phyloP scores from a whole-genome alignment of 1,140 invertebrate species.

The Scaptodrosophila lebanonensis region DNA sequence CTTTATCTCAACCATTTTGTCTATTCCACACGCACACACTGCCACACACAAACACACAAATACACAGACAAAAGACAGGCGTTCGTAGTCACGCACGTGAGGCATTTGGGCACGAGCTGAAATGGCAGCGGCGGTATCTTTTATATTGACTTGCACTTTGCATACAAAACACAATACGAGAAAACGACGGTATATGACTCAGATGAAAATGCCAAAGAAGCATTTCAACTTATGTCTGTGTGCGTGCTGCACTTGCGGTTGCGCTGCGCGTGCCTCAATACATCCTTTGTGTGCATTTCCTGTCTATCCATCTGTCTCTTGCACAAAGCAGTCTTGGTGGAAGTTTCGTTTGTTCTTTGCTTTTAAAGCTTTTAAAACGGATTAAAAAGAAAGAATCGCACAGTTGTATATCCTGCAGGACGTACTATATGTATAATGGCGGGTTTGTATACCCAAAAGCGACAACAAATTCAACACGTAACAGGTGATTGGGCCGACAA shows the following conservation, averaged over 20 bases:
- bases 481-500: slow-evolving; percentile 57
- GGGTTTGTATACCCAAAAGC: too few relatives aligned
- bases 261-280: neutral
- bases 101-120: too few relatives aligned
- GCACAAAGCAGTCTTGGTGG: slow-evolving; percentile 29
- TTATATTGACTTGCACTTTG: slow-evolving; percentile 65
- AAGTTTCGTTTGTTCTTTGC: neutral
- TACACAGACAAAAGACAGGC: slow-evolving; percentile 44
- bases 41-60: slow-evolving; percentile 38
- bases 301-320: slow-evolving; percentile 23
- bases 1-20: slow-evolving; percentile 24
- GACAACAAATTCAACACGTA: slow-evolving; percentile 42
- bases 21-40: slow-evolving; percentile 31
- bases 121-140: slow-evolving; percentile 13
- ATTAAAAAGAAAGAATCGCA: slow-evolving; percentile 3
- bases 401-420: too few relatives aligned
- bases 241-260: slow-evolving; percentile 27
- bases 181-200: slow-evolving; percentile 10
- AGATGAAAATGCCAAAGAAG: too few relatives aligned
- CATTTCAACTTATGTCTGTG: too few relatives aligned
- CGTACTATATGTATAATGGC: too few relatives aligned
- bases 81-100: too few relatives aligned
- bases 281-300: slow-evolving; percentile 42
- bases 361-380: slow-evolving; percentile 10
- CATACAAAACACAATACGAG: slow-evolving; percentile 56